A percentile compares a stretch with the other conserved stretches of the same genome.
phyloP scores from a whole-genome alignment of 2,888 invertebrate genomes.

The Oscheius sp. region DNA sequence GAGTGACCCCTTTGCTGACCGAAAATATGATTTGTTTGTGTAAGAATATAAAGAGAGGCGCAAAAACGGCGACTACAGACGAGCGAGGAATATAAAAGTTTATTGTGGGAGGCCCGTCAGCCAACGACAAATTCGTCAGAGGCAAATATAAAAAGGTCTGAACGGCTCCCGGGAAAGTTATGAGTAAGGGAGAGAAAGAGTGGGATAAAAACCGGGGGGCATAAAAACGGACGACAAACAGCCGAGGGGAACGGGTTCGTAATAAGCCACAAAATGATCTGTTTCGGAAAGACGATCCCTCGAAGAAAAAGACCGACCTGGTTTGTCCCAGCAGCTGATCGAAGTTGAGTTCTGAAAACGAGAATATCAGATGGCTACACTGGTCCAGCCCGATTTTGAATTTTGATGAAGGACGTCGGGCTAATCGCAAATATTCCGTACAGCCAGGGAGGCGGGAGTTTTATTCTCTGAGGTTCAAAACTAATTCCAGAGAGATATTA shows the following conservation, averaged over 20 bases:
- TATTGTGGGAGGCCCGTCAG: conserved; percentile 23
- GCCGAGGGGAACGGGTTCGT: too few relatives aligned
- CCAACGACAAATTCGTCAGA: conserved; percentile 25
- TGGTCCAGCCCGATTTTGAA: conserved; percentile 7
- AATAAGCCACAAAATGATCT: neutral
- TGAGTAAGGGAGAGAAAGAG: neutral
- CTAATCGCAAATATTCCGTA: neutral
- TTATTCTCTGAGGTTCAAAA: too few relatives aligned
- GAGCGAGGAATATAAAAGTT: conserved; percentile 20
- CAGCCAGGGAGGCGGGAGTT: neutral
- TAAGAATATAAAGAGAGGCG: neutral
- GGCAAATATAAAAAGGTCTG: conserved; percentile 4
- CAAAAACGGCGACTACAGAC: neutral
- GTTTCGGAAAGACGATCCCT: too few relatives aligned
- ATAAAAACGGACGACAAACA: neutral
- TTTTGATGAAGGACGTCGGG: conserved; percentile 22
- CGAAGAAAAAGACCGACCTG: conserved; percentile 15
- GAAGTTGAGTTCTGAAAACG: conserved; percentile 30
- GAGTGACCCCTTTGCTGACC: neutral
- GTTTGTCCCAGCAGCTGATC: conserved; percentile 23
- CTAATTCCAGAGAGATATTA: too few relatives aligned
- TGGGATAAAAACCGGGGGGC: neutral
- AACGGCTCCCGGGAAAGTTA: neutral
- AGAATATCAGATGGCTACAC: neutral
- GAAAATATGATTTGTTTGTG: neutral